These are phyloP conservation scores for Mycogona germanica DNA, from an alignment of 2,888 invertebrate species.

Conservation along the genomic window DNA sequence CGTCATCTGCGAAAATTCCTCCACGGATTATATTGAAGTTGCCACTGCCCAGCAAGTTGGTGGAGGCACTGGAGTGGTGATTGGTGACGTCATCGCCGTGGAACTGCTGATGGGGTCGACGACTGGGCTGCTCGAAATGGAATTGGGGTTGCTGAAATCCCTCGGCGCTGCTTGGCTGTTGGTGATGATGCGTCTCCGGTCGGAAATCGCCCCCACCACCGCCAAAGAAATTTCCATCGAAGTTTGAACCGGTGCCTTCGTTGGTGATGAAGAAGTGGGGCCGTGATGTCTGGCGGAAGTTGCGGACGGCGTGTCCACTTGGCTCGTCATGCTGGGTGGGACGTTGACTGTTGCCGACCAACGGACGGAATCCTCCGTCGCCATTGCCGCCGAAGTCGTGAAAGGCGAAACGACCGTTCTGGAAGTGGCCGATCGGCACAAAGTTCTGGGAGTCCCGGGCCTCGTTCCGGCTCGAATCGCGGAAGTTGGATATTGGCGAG, in stretches of 20 bases:
- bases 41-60: constrained; percentile 18
- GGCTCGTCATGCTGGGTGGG: not conserved
- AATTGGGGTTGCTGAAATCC: constrained; percentile 7
- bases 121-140: not conserved
- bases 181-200: not conserved
- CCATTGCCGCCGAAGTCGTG: no score
- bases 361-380: constrained; percentile 2
- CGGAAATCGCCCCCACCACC: not conserved
- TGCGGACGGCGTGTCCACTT: constrained; percentile 1
- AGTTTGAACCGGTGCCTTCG: not conserved
- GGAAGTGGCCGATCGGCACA: constrained; percentile 13
- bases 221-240: constrained; percentile 8
- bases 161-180: not conserved
- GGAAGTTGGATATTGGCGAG: constrained; percentile 1
- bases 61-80: constrained; percentile 14
- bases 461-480: constrained; percentile 7
- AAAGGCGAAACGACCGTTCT: constrained; percentile 1
- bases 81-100: constrained; percentile 13
- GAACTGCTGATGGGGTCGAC: not conserved
- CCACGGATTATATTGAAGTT: constrained; percentile 19
- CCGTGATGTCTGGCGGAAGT: not conserved
- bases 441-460: constrained; percentile 10
- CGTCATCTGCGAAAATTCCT: constrained; percentile 19
- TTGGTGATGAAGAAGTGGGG: constrained; percentile 3
- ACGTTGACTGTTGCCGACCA: not conserved